Conservation (phyloP, 1,140 invertebrate species). For the Temnothorax longispinosus region DNA sequence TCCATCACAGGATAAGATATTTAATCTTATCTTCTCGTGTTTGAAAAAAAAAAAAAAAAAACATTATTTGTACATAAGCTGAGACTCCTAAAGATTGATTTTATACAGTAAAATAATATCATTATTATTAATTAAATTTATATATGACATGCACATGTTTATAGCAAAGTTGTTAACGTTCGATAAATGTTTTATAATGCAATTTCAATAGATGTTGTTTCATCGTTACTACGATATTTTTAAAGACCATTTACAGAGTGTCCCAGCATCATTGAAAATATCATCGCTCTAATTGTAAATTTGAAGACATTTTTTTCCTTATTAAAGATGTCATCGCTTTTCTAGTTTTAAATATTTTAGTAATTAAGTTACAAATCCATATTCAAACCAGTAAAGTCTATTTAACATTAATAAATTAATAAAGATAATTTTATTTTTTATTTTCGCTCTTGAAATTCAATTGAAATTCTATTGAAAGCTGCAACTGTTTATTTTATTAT, state of each 20-base stretch:
- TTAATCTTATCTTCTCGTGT: slow-evolving; percentile 20
- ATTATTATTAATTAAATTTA: not conserved
- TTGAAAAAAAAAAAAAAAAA: not conserved
- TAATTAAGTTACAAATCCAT: not conserved
- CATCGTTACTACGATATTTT: not conserved
- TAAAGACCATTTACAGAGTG: not conserved
- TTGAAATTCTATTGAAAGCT: not conserved
- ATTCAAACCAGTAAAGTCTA: not conserved
- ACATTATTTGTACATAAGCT: not conserved
- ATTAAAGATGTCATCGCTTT: not conserved
- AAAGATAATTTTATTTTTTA: not conserved
- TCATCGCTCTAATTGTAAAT: not conserved
- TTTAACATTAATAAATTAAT: not conserved
- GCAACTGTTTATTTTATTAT: not conserved
- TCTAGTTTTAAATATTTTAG: not conserved
- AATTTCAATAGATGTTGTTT: slow-evolving; percentile 5
- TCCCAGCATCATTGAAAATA: not conserved
- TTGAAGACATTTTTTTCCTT: not conserved
- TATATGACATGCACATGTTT: slow-evolving; percentile 1
- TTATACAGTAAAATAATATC: not conserved
- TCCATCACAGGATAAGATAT: not conserved
- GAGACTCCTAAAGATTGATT: not conserved
- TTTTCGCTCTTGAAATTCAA: not conserved
- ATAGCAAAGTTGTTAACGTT: slow-evolving; percentile 1
- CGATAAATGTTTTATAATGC: not conserved